Conservation (phyloP, 2,888 invertebrate species). For the Harpagoxenus sublaevis region DNA sequence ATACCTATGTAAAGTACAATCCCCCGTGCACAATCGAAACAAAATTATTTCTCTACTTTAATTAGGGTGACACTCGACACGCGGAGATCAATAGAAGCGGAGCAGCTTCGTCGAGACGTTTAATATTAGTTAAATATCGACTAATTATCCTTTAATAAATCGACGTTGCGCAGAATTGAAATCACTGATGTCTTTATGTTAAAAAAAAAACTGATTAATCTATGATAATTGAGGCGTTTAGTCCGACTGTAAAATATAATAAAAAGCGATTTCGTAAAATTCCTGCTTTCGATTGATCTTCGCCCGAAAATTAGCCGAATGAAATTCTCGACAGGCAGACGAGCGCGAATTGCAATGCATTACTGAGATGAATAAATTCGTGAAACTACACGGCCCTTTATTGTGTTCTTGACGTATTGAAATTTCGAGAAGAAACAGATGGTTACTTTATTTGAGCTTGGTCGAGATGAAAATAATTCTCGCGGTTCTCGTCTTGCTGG, state of each 20-base stretch:
- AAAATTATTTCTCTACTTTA: slow-evolving; percentile 81
- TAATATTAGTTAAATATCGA: slow-evolving; percentile 35
- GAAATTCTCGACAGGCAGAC: slow-evolving; percentile 41
- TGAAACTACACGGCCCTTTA: slow-evolving; percentile 35
- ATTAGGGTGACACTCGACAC: slow-evolving; percentile 50
- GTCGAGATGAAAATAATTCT: slow-evolving; percentile 24
- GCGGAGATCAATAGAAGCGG: slow-evolving; percentile 52
- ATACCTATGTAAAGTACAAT: slow-evolving; percentile 72
- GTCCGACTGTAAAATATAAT: neutral
- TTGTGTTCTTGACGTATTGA: slow-evolving; percentile 22
- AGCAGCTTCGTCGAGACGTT: slow-evolving; percentile 13
- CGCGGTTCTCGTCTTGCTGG: slow-evolving; percentile 49
- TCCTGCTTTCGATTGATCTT: slow-evolving; percentile 49
- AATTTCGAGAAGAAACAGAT: neutral
- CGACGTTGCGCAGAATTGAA: slow-evolving; percentile 6
- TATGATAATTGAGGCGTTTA: neutral
- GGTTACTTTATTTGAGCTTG: slow-evolving; percentile 24
- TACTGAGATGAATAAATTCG: slow-evolving; percentile 35
- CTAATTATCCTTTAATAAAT: slow-evolving; percentile 16
- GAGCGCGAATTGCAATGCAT: slow-evolving; percentile 39
- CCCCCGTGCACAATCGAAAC: slow-evolving; percentile 70
- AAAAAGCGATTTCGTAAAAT: slow-evolving; percentile 10
- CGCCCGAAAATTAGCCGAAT: slow-evolving; percentile 27
- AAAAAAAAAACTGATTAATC: slow-evolving; percentile 1
- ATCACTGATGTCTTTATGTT: neutral